Conservation (phyloP, 1,140 invertebrate genomes). For the Saccostrea cuccullata region DNA sequence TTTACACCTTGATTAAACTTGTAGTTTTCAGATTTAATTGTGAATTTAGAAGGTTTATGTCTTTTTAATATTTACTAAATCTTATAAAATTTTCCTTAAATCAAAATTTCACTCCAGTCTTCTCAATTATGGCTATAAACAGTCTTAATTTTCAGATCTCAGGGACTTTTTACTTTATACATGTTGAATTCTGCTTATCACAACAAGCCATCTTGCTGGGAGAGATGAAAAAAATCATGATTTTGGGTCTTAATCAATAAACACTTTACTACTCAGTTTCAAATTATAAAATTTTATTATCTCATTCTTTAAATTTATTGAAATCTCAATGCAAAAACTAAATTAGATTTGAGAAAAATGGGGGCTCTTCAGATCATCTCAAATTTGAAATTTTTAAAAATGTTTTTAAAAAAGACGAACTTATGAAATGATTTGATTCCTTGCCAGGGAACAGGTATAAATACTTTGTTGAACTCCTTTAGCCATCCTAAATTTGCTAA, state of each 20-base stretch:
- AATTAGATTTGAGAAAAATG: slow-evolving; percentile 9
- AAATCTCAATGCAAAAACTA: background rate
- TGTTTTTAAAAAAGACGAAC: background rate
- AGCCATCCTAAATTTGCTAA: background rate
- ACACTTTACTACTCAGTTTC: background rate
- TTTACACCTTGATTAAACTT: too few relatives aligned
- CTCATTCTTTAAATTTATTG: background rate
- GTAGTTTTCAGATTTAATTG: too few relatives aligned
- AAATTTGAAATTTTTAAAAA: background rate
- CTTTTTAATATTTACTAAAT: too few relatives aligned
- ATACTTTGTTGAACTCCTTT: background rate
- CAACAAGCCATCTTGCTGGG: background rate
- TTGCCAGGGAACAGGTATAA: background rate
- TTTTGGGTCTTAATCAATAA: background rate
- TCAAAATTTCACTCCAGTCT: too few relatives aligned
- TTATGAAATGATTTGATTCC: background rate
- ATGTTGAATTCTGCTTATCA: slow-evolving; percentile 14
- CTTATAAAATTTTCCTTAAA: too few relatives aligned
- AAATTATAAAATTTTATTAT: background rate
- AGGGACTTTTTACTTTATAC: background rate
- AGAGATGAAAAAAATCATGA: background rate
- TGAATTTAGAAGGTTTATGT: too few relatives aligned
- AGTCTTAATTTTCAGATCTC: background rate
- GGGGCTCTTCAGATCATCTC: background rate
- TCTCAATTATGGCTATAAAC: too few relatives aligned